Evolutionary conservation across 30 jellyfish, hydroid and myxozoan genomes (phyloP).

Genomic region (Haliclystus octoradiatus): DNA sequence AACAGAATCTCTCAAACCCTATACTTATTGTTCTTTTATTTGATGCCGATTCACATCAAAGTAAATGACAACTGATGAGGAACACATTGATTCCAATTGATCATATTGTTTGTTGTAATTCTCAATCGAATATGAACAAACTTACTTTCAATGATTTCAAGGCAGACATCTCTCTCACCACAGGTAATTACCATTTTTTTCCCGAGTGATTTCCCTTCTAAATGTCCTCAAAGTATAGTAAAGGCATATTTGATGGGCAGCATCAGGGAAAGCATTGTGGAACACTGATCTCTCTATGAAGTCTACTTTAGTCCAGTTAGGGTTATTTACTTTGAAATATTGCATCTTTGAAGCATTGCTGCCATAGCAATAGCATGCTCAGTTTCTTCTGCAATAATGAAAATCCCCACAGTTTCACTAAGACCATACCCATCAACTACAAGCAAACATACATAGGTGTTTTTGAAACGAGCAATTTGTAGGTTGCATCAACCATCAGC

Average conservation of each 20-base stretch:
- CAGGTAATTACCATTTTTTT: constrained; percentile 47
- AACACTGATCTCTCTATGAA: constrained; percentile 13
- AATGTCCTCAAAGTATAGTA: constrained; percentile 24
- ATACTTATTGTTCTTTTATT: constrained; percentile 36
- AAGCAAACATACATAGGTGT: too few species aligned
- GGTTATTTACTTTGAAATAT: constrained; percentile 20
- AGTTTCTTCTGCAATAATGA: constrained; percentile 36
- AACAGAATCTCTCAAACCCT: constrained; percentile 3
- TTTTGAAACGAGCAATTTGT: constrained; percentile 27
- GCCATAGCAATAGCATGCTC: constrained; percentile 13
- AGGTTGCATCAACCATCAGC: constrained; percentile 42
- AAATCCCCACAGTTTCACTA: constrained; percentile 24
- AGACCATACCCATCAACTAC: constrained; percentile 41
- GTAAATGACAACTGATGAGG: constrained; percentile 17
- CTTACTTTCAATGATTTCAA: constrained; percentile 9
- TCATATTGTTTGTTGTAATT: constrained; percentile 3
- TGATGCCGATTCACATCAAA: constrained; percentile 35
- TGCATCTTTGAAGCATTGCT: too few species aligned
- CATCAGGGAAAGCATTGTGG: constrained; percentile 18
- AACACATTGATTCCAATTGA: constrained; percentile 6
- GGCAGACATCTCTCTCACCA: constrained; percentile 24
- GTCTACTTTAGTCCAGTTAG: constrained; percentile 31
- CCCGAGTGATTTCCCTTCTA: constrained; percentile 13
- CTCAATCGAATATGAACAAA: constrained; percentile 12
- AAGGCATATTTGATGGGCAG: constrained; percentile 25